Conservation (phyloP, 1,140 invertebrate species). For the Sitophilus oryzae region DNA sequence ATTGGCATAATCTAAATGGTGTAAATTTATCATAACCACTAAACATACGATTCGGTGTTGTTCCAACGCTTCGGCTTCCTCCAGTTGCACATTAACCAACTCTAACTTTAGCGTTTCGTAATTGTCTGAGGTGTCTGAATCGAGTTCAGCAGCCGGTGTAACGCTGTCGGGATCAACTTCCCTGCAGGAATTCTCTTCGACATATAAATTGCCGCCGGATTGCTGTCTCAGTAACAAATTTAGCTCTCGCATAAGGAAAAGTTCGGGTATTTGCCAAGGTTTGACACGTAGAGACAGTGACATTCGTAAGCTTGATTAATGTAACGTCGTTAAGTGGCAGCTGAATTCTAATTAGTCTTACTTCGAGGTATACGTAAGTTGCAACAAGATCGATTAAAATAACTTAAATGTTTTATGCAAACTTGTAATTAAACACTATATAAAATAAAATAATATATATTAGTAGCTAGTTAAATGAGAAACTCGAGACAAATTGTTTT, state of each 20-base stretch:
- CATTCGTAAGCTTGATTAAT: too few species aligned
- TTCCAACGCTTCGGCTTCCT: constrained; percentile 23
- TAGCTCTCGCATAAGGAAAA: constrained; percentile 21
- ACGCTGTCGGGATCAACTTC: constrained; percentile 8
- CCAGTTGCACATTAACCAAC: constrained; percentile 23
- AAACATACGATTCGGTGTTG: constrained; percentile 20
- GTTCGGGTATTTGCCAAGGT: not conserved
- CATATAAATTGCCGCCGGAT: not conserved
- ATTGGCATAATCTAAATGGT: not conserved
- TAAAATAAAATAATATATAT: too few species aligned
- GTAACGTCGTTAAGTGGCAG: too few species aligned
- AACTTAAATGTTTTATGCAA: too few species aligned
- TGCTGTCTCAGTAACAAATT: constrained; percentile 29
- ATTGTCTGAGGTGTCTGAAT: not conserved
- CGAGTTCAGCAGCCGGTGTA: constrained; percentile 1
- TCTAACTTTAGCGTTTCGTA: constrained; percentile 26
- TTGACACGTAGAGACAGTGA: too few species aligned
- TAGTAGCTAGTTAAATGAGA: too few species aligned
- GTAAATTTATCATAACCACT: constrained; percentile 6
- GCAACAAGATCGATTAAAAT: too few species aligned
- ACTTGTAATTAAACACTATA: too few species aligned
- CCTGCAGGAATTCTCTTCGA: constrained; percentile 11
- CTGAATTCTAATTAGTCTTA: too few species aligned
- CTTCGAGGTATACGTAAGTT: too few species aligned
- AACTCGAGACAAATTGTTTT: too few species aligned